Conservation (phyloP, 2,113 vertebrate genomes). For the Solea solea region DNA sequence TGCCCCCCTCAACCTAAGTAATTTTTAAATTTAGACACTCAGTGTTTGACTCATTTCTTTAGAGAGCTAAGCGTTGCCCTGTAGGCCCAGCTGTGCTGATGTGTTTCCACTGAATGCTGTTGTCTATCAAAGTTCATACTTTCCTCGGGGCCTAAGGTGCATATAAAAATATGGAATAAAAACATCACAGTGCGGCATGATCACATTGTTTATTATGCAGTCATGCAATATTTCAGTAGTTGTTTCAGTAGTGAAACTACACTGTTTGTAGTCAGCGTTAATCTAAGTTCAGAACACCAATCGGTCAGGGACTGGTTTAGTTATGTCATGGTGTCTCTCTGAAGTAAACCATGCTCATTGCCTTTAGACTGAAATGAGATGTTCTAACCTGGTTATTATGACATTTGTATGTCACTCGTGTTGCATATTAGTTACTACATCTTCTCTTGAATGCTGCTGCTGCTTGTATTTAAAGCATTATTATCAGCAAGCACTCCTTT, state of each 20-base stretch:
- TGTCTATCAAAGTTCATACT: conserved; percentile 31
- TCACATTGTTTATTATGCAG: conserved; percentile 23
- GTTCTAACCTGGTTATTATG: conserved; percentile 51
- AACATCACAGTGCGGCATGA: conserved; percentile 30
- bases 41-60: conserved; percentile 9
- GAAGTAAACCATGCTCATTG: conserved; percentile 32
- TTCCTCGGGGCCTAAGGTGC: conserved; percentile 17
- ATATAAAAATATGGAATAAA: conserved; percentile 37
- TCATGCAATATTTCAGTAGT: conserved; percentile 11
- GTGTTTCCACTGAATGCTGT: conserved; percentile 26
- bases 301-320: conserved; percentile 44
- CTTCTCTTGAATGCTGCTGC: conserved; percentile 23
- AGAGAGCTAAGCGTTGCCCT: conserved; percentile 2
- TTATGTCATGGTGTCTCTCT: conserved; percentile 31
- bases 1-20: conserved; percentile 9
- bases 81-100: conserved; percentile 36
- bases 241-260: conserved; percentile 44
- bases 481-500: conserved; percentile 16
- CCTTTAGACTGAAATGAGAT: conserved; percentile 44
- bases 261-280: conserved; percentile 29
- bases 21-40: conserved; percentile 42
- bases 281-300: conserved; percentile 33
- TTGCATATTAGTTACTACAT: conserved; percentile 43
- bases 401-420: conserved; percentile 40
- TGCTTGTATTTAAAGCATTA: conserved; percentile 21